Conservation (phyloP, 2,797 vertebrate genomes). For the Octomys mimax region DNA sequence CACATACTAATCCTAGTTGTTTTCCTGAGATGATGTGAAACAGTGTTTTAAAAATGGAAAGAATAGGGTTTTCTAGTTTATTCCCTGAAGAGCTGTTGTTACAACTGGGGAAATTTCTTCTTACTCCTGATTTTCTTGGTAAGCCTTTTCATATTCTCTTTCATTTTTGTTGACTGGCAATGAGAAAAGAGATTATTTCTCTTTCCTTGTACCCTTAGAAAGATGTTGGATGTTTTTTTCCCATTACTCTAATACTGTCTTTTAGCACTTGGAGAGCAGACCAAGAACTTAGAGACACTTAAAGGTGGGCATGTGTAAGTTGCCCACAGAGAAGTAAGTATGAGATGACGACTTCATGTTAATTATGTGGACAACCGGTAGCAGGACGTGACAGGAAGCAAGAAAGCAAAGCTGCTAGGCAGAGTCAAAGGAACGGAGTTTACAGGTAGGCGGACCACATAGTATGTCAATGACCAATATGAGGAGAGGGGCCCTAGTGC, state of each 20-base stretch:
- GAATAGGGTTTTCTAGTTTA: conserved; percentile 36
- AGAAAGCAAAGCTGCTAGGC: conserved; percentile 11
- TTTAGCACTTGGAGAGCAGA: conserved; percentile 56
- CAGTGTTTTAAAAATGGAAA: conserved; percentile 58
- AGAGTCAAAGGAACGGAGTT: background rate
- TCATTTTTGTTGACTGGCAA: conserved; percentile 39
- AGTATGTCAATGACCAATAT: background rate
- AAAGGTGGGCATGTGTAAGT: background rate
- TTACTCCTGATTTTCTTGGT: conserved; percentile 61
- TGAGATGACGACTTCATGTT: background rate
- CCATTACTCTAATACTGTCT: conserved; percentile 42
- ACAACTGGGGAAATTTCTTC: conserved; percentile 37
- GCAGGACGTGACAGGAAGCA: background rate
- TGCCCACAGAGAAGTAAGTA: conserved; percentile 55
- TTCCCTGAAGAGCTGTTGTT: conserved; percentile 63
- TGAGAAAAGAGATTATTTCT: conserved; percentile 11
- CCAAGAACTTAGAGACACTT: conserved; percentile 53
- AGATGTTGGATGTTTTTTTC: conserved; percentile 29
- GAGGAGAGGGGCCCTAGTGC: background rate
- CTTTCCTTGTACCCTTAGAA: conserved; percentile 16
- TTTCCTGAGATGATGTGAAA: conserved; percentile 49
- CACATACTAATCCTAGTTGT: conserved; percentile 21
- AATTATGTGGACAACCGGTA: conserved; percentile 11
- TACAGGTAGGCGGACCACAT: background rate
- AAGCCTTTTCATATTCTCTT: conserved; percentile 40